A percentile compares a stretch with the other conserved stretches of the same genome.
These are phyloP conservation scores for Coracopsis vasa DNA, from an alignment of 2,113 vertebrate genomes.

Conservation along the genomic window DNA sequence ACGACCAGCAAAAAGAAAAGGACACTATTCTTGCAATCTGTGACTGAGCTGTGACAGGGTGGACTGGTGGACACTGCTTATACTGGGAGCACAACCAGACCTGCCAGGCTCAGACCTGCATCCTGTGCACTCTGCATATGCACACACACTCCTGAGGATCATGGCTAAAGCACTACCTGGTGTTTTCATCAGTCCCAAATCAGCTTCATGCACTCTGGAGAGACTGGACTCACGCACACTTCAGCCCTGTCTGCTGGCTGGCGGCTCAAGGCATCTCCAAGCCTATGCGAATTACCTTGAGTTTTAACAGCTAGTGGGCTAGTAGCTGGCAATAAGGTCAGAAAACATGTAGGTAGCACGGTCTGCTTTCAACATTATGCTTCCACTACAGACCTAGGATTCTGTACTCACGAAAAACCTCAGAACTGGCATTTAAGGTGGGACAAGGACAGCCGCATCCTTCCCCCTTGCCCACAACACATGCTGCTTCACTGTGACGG, in stretches of 20 bases:
- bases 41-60: background rate
- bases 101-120: background rate
- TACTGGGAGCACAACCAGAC: background rate
- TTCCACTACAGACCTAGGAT: background rate
- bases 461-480: background rate
- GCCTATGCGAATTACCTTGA: background rate
- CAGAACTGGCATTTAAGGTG: background rate
- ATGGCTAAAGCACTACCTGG: background rate
- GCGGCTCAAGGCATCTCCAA: background rate
- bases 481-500: fast-evolving
- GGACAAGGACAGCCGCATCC: background rate
- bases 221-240: background rate
- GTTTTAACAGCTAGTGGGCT: background rate
- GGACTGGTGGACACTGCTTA: background rate
- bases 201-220: background rate
- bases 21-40: background rate
- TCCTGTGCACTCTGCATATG: fast-evolving
- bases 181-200: background rate
- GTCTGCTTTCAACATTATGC: background rate
- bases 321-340: background rate
- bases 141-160: background rate
- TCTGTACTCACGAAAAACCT: background rate
- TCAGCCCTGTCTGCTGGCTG: background rate
- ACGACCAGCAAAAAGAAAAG: background rate
- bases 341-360: background rate